A percentile compares a stretch with the other conserved stretches of the same genome.
These are phyloP conservation scores for Corvus hawaiiensis DNA, from an alignment of 2,113 vertebrate species.

Conservation along the genomic window DNA sequence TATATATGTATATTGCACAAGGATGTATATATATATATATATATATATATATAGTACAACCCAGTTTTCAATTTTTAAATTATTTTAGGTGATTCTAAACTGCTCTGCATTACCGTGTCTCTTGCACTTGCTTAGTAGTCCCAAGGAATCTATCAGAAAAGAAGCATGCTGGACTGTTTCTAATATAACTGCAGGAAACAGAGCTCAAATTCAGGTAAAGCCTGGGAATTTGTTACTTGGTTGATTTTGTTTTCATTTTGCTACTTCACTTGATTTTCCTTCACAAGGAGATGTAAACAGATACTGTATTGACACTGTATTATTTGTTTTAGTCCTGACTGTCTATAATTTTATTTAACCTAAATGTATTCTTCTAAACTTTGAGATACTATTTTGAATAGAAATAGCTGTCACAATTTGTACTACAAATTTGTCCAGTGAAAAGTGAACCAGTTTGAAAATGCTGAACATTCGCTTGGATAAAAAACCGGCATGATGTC, in stretches of 20 bases:
- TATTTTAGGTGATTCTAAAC: constrained; percentile 86
- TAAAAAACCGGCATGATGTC: not conserved
- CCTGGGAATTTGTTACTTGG: not conserved
- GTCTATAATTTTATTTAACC: not conserved
- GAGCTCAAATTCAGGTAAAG: constrained; percentile 86
- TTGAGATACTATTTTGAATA: not conserved
- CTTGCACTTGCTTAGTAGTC: constrained; percentile 88
- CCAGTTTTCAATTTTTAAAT: constrained; percentile 22
- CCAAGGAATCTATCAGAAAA: constrained; percentile 90
- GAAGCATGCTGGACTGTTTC: constrained; percentile 93
- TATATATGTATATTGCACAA: not conserved
- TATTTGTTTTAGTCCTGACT: not conserved
- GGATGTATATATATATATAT: not conserved
- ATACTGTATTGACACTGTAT: not conserved
- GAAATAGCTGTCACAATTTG: not conserved
- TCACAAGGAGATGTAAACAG: not conserved
- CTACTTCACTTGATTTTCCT: not conserved
- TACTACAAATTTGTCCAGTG: not conserved
- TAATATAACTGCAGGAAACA: constrained; percentile 90
- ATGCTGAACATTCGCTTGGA: not conserved
- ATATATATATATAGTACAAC: not conserved
- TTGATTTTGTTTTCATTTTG: not conserved
- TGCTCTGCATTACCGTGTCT: constrained; percentile 90
- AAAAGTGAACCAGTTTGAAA: not conserved
- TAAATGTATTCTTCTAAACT: not conserved